Conservation (phyloP, 2,113 vertebrate species). For the Pygoscelis adeliae region DNA sequence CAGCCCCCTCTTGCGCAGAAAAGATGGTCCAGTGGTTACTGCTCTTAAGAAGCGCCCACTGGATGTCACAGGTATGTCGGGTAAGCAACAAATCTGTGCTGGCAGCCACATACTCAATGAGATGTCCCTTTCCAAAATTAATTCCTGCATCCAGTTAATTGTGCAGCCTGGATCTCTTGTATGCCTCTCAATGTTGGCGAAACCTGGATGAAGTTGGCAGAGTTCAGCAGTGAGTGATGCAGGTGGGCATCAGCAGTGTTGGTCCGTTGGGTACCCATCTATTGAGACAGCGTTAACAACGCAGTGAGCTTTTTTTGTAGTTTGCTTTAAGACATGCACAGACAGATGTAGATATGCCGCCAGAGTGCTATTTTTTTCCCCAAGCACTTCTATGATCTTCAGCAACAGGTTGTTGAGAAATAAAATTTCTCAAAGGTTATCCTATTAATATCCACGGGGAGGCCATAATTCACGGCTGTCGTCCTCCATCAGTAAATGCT, state of each 20-base stretch:
- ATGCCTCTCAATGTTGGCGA: background rate
- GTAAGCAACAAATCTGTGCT: fast-evolving
- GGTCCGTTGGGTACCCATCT: background rate
- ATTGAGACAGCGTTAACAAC: background rate
- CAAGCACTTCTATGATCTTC: background rate
- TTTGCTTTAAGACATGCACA: background rate
- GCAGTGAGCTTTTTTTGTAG: background rate
- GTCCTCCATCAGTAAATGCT: background rate
- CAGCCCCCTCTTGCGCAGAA: slow-evolving; percentile 92
- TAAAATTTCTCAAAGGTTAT: background rate
- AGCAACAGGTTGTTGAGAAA: background rate
- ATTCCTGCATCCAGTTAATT: background rate
- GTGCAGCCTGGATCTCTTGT: fast-evolving
- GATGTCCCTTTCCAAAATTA: background rate
- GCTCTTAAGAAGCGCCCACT: slow-evolving; percentile 92
- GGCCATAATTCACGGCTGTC: background rate
- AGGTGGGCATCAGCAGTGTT: background rate
- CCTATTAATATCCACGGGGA: background rate
- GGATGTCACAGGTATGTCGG: slow-evolving; percentile 84
- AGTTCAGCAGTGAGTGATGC: background rate
- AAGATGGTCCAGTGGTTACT: slow-evolving; percentile 85
- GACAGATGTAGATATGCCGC: background rate
- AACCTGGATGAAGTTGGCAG: too few species aligned
- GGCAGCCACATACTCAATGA: fast-evolving
- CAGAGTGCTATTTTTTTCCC: background rate